Evolutionary conservation across 2,113 vertebrate genomes (phyloP).

Genomic region (Steatornis caripensis): DNA sequence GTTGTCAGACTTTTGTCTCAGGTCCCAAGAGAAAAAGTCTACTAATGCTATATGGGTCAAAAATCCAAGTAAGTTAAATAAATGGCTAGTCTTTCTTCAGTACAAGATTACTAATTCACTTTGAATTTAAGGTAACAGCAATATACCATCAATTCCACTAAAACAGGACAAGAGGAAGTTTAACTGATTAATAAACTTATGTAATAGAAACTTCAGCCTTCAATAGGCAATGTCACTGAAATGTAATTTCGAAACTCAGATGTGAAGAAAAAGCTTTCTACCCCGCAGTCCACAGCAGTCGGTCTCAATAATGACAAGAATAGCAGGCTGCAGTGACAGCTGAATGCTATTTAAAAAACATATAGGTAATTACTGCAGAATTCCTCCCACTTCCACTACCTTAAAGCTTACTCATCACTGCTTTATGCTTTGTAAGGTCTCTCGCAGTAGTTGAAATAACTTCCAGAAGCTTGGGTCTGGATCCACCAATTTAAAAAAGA

Average conservation of each 20-base stretch:
- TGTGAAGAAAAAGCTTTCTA: neutral
- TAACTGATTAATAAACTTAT: neutral
- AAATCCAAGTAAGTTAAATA: neutral
- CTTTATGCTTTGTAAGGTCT: neutral
- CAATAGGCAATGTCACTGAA: neutral
- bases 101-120: neutral
- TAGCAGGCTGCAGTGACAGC: neutral
- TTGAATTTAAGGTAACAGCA: neutral
- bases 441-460: neutral
- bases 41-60: neutral
- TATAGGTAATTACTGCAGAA: neutral
- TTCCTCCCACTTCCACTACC: neutral
- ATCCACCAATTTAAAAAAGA: neutral
- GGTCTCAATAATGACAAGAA: neutral
- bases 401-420: neutral
- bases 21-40: neutral
- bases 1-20: conserved; percentile 6
- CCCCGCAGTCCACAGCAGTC: neutral
- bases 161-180: neutral
- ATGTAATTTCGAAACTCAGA: neutral
- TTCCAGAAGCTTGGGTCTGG: neutral
- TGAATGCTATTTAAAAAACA: neutral
- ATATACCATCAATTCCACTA: neutral
- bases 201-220: neutral
- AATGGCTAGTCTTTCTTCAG: neutral